Percentiles rank a stretch among this genome's conserved stretches.
phyloP scores from a whole-genome alignment of 2,888 invertebrate species.

The Chrysolina oricalcia region DNA sequence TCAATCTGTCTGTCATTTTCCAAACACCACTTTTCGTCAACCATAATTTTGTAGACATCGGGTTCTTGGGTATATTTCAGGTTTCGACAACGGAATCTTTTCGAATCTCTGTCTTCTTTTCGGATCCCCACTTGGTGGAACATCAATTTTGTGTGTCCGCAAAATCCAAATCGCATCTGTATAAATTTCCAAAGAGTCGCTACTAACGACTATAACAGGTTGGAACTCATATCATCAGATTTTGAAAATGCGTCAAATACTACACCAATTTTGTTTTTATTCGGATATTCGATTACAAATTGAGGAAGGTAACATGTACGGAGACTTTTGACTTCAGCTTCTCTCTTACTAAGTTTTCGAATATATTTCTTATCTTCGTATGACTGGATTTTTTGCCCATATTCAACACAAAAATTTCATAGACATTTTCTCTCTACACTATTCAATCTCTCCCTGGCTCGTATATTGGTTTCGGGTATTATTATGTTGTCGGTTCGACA shows the following conservation, averaged over 20 bases:
- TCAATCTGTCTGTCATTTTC: too few species aligned
- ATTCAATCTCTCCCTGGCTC: not conserved
- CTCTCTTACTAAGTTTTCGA: not conserved
- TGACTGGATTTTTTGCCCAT: not conserved
- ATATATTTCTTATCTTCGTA: not conserved
- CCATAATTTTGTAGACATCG: not conserved
- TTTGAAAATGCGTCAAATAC: not conserved
- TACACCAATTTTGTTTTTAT: not conserved
- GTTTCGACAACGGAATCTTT: not conserved
- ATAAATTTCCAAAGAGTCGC: not conserved
- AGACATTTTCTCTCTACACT: not conserved
- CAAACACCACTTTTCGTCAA: not conserved
- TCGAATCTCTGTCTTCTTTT: not conserved
- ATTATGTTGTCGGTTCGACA: not conserved
- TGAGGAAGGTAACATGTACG: not conserved
- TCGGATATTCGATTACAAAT: not conserved
- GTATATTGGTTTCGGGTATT: not conserved
- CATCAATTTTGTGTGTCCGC: not conserved
- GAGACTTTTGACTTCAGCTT: not conserved
- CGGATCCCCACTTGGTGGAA: slow-evolving; percentile 2
- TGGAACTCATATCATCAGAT: not conserved
- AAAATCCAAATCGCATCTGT: slow-evolving; percentile 8
- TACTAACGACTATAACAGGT: not conserved
- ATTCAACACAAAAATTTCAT: not conserved
- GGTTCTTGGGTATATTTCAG: not conserved